These are phyloP conservation scores for Chaenocephalus aceratus DNA, from an alignment of 2,113 vertebrate species.

Conservation along the genomic window DNA sequence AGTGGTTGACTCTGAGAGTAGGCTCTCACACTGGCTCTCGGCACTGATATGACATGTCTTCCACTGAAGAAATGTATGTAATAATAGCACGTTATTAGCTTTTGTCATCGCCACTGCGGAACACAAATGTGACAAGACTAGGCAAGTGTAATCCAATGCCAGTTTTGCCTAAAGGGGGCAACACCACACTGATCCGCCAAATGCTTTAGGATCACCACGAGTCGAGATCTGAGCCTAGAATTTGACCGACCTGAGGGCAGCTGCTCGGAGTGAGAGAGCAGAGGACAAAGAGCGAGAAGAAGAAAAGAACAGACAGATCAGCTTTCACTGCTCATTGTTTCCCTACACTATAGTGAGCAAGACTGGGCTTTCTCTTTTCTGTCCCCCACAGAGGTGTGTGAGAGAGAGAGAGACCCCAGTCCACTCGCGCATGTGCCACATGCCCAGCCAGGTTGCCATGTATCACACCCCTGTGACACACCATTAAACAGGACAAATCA, in stretches of 20 bases:
- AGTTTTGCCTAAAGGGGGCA: constrained; percentile 31
- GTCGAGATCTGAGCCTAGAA: constrained; percentile 40
- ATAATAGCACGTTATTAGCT: constrained; percentile 34
- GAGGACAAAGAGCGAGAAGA: constrained; percentile 57
- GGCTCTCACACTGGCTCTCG: constrained; percentile 37
- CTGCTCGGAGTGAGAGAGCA: constrained; percentile 53
- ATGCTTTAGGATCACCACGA: constrained; percentile 38
- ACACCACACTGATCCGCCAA: constrained; percentile 25
- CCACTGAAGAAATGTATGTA: constrained; percentile 25
- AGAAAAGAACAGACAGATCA: constrained; percentile 71
- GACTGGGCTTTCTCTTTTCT: constrained; percentile 49
- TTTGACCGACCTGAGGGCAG: constrained; percentile 60
- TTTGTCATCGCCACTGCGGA: constrained; percentile 33
- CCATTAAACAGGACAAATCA: constrained; percentile 74
- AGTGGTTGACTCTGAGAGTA: constrained; percentile 42
- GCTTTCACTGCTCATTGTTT: constrained; percentile 74
- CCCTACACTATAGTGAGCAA: constrained; percentile 45
- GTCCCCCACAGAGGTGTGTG: constrained; percentile 43
- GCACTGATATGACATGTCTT: constrained; percentile 35
- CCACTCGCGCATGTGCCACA: no score
- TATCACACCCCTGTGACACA: constrained; percentile 60
- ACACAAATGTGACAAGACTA: constrained; percentile 35
- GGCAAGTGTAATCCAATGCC: constrained; percentile 47
- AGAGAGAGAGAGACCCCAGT: no score
- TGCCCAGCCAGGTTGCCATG: constrained; percentile 56